phyloP scores from a whole-genome alignment of 2,113 vertebrate genomes.

The Nanger granti region DNA sequence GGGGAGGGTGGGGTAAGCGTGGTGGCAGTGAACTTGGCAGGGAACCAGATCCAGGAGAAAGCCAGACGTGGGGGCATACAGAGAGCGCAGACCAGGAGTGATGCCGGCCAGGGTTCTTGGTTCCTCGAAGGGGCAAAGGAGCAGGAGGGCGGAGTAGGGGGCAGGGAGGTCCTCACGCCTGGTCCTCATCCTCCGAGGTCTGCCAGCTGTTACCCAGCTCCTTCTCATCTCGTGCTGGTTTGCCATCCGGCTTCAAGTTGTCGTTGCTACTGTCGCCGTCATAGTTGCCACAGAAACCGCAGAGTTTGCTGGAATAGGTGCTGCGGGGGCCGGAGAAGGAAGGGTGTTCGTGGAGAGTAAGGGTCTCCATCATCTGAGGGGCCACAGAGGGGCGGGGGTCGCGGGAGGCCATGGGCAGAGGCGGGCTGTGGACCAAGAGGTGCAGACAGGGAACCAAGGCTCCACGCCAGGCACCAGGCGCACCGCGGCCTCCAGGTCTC shows the following conservation, averaged over 20 bases:
- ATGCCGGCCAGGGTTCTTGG: not conserved
- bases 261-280: conserved; percentile 79
- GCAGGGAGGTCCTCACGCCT: conserved; percentile 65
- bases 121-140: not conserved
- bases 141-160: fast-evolving
- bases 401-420: not conserved
- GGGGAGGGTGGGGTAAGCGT: no score
- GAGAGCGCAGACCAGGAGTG: not conserved
- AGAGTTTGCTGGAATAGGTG: conserved; percentile 79
- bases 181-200: conserved; percentile 74
- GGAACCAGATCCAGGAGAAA: not conserved
- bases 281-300: conserved; percentile 86
- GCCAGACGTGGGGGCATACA: no score
- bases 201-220: conserved; percentile 86
- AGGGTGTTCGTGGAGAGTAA: not conserved
- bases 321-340: conserved; percentile 47
- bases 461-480: not conserved
- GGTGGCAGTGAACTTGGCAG: not conserved
- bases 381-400: not conserved
- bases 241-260: conserved; percentile 78
- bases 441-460: not conserved
- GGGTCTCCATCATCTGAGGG: not conserved
- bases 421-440: fast-evolving
- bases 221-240: conserved; percentile 42
- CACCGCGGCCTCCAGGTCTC: not conserved